A percentile compares a stretch with the other conserved stretches of the same genome.
Conservation (phyloP, 2,888 invertebrate species). For the Trimorus sp. region DNA sequence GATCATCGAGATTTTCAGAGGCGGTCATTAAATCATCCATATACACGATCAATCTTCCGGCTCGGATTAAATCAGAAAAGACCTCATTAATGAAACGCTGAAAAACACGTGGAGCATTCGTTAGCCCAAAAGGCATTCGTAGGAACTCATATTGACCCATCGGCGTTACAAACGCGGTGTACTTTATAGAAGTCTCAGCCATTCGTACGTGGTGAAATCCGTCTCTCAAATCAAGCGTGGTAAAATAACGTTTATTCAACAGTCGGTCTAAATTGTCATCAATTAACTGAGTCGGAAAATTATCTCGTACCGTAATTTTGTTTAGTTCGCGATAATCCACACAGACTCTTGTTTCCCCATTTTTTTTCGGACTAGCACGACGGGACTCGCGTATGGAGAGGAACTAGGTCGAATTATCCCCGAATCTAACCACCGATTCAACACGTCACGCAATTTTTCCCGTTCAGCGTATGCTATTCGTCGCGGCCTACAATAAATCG, state of each 20-base stretch:
- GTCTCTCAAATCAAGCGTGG: not conserved
- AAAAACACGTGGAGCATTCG: constrained; percentile 55
- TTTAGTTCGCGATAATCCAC: constrained; percentile 17
- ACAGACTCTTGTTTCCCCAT: constrained; percentile 18
- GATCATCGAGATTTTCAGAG: not conserved
- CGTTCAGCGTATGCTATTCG: constrained; percentile 1
- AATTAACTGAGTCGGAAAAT: constrained; percentile 11
- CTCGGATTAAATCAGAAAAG: constrained; percentile 20
- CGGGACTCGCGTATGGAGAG: constrained; percentile 20
- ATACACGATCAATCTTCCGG: constrained; percentile 16
- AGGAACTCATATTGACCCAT: not conserved
- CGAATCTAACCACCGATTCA: constrained; percentile 12
- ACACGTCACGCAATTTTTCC: not conserved
- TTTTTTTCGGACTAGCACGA: constrained; percentile 20
- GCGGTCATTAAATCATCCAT: constrained; percentile 23
- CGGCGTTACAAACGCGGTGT: constrained; percentile 1
- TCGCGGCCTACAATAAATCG: constrained; percentile 10
- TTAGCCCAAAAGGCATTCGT: constrained; percentile 16
- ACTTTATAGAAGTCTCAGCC: not conserved
- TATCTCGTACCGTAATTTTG: constrained; percentile 16
- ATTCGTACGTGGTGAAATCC: constrained; percentile 11
- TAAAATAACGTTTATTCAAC: constrained; percentile 2
- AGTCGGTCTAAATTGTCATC: constrained; percentile 25
- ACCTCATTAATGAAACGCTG: constrained; percentile 20
- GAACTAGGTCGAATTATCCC: constrained; percentile 19